Evolutionary conservation across 2,888 invertebrate genomes (phyloP), one percentile per base, ranked within the genome.

Genomic region (Aleiodes testaceus): DNA sequence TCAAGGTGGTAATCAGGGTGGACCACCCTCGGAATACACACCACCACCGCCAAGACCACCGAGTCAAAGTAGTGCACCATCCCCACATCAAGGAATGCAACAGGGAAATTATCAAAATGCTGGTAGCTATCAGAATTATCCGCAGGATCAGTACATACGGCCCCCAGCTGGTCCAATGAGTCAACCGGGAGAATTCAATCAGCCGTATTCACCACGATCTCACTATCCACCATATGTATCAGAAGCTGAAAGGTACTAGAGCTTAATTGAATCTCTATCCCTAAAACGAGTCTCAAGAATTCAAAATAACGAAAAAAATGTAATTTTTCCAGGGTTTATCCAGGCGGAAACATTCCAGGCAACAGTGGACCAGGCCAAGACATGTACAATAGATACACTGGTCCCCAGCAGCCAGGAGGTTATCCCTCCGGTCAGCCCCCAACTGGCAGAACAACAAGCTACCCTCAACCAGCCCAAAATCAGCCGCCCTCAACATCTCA

Each of bases 401-500:
- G 84, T 74, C 84, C 84, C 77, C 87, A 87, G 75, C 87, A 84
- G 72, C 82, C 81, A 42, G 82, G 77, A 63, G 83, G 79, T 73
- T 87, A 86, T 74, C 80, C 84, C 7, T 76, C 83, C 5, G 82
- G 79, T 67, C 77, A 86, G 42, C 78, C 81, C 36, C 84, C 88
- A n/a, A 83, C 78, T 65, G 83, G 82, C 22, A 82, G 87, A 64
- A 85, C 76, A 55, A 85, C 82, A 71, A 85, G 90, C 84, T 92
- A 92, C 88, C 90, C 91, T 74, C 89, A 90, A 79, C 89, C 88
- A 76, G 87, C 90, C 72, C 90, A 89, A 83, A 87, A 88, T 80
- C 90, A 90, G 87, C 91, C 91, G 74, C 92, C 92, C 80, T 90
- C 92, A 75, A 93, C 93, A 88, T 92, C 94, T 89, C 93, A 93